Conservation (phyloP, 2,113 vertebrate species). For the Gavia stellata region DNA sequence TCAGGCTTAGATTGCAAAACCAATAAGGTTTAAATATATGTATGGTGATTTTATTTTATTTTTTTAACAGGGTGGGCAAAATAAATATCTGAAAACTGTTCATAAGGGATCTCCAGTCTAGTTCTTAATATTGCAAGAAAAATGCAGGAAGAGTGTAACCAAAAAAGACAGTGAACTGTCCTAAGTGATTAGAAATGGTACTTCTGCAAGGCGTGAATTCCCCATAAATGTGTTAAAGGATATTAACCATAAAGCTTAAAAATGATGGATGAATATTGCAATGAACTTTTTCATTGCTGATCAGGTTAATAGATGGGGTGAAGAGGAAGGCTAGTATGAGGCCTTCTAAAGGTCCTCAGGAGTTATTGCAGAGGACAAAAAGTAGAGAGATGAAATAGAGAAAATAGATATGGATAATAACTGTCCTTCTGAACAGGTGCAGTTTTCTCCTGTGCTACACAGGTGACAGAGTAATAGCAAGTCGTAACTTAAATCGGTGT, state of each 20-base stretch:
- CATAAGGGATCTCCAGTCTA: not conserved
- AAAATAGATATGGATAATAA: slow-evolving; percentile 23
- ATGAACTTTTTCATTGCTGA: slow-evolving; percentile 36
- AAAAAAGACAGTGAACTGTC: not conserved
- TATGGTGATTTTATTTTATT: not conserved
- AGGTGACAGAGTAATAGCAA: slow-evolving; percentile 18
- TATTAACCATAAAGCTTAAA: slow-evolving; percentile 43
- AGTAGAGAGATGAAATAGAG: not conserved
- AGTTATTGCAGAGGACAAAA: slow-evolving; percentile 38
- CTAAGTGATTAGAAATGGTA: not conserved
- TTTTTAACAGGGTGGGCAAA: not conserved
- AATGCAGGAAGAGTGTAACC: not conserved
- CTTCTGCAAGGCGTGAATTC: not conserved
- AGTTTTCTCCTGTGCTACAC: not conserved
- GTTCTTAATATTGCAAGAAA: not conserved
- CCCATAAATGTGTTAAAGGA: not conserved
- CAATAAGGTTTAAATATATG: not conserved
- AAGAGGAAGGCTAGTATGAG: slow-evolving; percentile 4
- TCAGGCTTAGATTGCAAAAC: not conserved
- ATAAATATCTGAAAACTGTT: not conserved
- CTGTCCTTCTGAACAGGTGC: not conserved
- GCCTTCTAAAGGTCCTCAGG: slow-evolving; percentile 32
- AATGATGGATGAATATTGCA: slow-evolving; percentile 40
- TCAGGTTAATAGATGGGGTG: slow-evolving; percentile 25
- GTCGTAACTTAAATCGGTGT: slow-evolving; percentile 16